Evolutionary conservation across 2,797 vertebrate species (phyloP), one percentile per base, ranked within the genome.

Genomic region (Tarsius wallacei): DNA sequence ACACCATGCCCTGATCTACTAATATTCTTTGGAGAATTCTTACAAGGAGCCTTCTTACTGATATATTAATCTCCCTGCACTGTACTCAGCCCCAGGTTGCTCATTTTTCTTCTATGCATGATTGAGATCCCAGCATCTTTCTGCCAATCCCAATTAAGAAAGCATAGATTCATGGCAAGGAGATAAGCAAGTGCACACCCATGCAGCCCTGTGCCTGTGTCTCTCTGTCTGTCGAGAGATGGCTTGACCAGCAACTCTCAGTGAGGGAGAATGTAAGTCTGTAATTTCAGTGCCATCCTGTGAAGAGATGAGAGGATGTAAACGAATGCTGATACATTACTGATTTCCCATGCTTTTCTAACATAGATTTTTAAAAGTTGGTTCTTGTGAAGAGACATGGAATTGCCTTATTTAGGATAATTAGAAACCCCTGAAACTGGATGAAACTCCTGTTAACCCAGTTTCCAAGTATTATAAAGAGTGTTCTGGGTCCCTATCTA

Each of bases 391-490:
- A 87, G 7, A 90, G 47, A 84, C 49, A 21, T 92, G 31, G 31
- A 97, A 94, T 24, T 74, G 31, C 8, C 63, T 81, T 94, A 51
- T 87, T 76, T 64, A 70, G 31, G 47, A 16, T 87, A 77, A 94
- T 84, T 85, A 84, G 36, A 83, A 87, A 87, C 31, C 33, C 28
- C 17, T 61, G 33, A 63, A 90, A 93, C 33, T 11, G 70, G 84
- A 71, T 33, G 76, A 57, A 90, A 51, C 21, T 86, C 82, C 36
- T 53, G 14, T 87, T 93, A 90, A 96, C 47, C 22, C n/a, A 76
- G 12, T 74, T 87, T 90, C 8, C 80, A 95, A 93, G 53, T 70
- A 61, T 42, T 55, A 28, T 64, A 31, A 78, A 42, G 1, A 0
- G 33, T 76, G 12, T 71, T 64, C 59, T 64, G 15, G 33, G 42